Conservation (phyloP, 1,140 invertebrate species). For the Watersipora subatra region DNA sequence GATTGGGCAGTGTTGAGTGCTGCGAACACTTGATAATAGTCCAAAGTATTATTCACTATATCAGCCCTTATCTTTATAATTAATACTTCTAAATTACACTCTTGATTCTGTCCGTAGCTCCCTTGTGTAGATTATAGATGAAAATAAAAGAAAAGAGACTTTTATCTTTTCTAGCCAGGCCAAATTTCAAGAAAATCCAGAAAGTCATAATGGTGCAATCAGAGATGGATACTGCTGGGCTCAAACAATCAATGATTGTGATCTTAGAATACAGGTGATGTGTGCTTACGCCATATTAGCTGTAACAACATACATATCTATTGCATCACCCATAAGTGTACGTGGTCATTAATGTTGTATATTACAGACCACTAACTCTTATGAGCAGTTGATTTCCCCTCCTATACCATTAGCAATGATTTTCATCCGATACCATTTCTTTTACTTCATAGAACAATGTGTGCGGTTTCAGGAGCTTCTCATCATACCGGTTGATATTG, state of each 20-base stretch:
- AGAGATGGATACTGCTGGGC: slow-evolving; percentile 65
- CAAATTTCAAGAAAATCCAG: slow-evolving; percentile 35
- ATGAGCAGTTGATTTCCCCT: background rate
- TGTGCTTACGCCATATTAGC: too few species aligned
- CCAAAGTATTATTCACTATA: too few species aligned
- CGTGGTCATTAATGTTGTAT: background rate
- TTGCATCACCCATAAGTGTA: slow-evolving; percentile 1
- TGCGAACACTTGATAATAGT: too few species aligned
- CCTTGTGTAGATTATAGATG: too few species aligned
- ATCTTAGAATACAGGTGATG: slow-evolving; percentile 51
- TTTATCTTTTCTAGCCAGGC: slow-evolving; percentile 16
- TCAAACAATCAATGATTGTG: slow-evolving; percentile 62
- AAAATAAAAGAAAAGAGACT: too few species aligned
- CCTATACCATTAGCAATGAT: background rate
- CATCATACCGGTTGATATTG: too few species aligned
- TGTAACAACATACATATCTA: background rate
- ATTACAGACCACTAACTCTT: background rate
- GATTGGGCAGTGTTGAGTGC: too few species aligned
- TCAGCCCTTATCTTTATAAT: too few species aligned
- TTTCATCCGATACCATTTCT: background rate
- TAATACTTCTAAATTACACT: too few species aligned
- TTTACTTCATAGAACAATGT: too few species aligned
- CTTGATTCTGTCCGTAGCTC: too few species aligned
- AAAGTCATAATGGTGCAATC: slow-evolving; percentile 64
- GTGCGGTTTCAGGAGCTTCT: too few species aligned